A percentile compares a stretch with the other conserved stretches of the same genome.
Conservation (phyloP, 2,797 vertebrate species). For the Otolemur crassicaudatus region DNA sequence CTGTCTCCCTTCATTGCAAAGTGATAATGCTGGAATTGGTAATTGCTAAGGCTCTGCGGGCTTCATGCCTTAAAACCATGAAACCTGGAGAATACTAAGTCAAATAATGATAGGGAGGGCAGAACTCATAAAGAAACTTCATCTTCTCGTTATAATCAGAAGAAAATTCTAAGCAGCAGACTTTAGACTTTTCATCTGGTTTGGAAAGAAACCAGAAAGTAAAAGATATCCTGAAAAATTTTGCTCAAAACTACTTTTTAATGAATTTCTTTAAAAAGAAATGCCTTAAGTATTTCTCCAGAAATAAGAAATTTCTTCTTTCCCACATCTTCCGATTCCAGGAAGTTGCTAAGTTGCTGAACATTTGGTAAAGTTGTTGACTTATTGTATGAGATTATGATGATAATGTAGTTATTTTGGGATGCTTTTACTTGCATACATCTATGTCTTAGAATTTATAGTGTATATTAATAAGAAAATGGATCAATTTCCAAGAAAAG, state of each 20-base stretch:
- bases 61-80: background rate
- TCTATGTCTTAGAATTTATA: background rate
- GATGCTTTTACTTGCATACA: background rate
- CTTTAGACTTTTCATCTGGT: background rate
- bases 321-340: background rate
- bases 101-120: background rate
- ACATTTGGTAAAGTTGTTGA: slow-evolving; percentile 31
- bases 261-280: background rate
- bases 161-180: background rate
- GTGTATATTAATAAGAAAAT: background rate
- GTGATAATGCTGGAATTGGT: background rate
- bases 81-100: background rate
- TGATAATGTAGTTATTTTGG: background rate
- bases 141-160: background rate
- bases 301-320: slow-evolving; percentile 29
- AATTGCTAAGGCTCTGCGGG: background rate
- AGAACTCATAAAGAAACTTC: background rate
- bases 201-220: slow-evolving; percentile 55
- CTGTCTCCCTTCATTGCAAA: background rate
- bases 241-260: slow-evolving; percentile 20
- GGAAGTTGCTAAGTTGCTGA: slow-evolving; percentile 30
- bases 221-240: background rate
- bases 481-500: background rate
- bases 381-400: background rate
- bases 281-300: slow-evolving; percentile 4